Conservation (phyloP, 2,888 invertebrate species). For the Hyalella azteca region DNA sequence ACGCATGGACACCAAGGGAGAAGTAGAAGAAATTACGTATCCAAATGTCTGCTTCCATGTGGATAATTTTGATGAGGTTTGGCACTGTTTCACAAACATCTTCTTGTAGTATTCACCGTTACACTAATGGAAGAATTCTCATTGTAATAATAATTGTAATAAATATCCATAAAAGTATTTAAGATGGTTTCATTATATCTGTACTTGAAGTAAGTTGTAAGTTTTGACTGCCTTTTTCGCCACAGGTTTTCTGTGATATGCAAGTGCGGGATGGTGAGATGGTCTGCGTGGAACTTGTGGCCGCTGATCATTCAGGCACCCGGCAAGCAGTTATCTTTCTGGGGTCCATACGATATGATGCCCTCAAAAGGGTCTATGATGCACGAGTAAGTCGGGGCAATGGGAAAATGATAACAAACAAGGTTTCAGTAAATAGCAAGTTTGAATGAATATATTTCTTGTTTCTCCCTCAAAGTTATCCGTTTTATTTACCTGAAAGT, state of each 20-base stretch:
- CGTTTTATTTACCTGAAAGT: no score
- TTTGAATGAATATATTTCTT: no score
- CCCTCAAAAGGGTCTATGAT: slow-evolving; percentile 88
- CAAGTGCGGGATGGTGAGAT: slow-evolving; percentile 97
- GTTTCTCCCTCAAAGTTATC: no score
- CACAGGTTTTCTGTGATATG: slow-evolving; percentile 89
- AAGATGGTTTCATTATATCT: not conserved
- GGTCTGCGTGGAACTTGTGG: slow-evolving; percentile 97
- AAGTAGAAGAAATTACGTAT: slow-evolving; percentile 97
- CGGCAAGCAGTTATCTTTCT: slow-evolving; percentile 94
- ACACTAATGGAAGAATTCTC: not conserved
- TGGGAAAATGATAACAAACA: no score
- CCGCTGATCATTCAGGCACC: slow-evolving; percentile 82
- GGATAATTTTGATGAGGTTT: slow-evolving; percentile 96
- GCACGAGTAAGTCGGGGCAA: slow-evolving; percentile 56
- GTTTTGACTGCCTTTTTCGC: not conserved
- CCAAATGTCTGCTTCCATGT: slow-evolving; percentile 99
- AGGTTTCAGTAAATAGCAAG: no score
- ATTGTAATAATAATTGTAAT: not conserved
- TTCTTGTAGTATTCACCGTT: not conserved
- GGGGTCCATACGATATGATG: slow-evolving; percentile 96
- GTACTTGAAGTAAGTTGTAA: not conserved
- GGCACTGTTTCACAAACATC: not conserved
- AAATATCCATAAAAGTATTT: not conserved
- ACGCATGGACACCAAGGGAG: slow-evolving; percentile 97